Base-by-base conservation (phyloP, 2,888 invertebrate genomes). In the Cepaea hortensis region DNA sequence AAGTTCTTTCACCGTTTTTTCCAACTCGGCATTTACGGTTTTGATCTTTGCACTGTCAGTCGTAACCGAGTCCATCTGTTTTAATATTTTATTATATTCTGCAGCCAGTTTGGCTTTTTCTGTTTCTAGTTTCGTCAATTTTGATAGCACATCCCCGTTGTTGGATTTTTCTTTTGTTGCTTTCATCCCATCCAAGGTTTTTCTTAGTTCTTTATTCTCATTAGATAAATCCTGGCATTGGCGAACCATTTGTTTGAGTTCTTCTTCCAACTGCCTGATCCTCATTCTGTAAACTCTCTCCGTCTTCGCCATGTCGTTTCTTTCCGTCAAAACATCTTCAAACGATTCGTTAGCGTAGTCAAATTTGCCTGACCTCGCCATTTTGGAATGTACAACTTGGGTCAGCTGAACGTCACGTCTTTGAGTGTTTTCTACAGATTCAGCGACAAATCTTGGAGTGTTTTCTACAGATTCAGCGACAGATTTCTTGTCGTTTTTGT, bases 251-350 rank as follows among this genome's bases (percentile, higher is more conserved):
- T 88, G 89, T 83, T 92, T 92, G 62, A 91, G 89, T 87, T 92
- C 92, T 80, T 92, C 91, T 85, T 92, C 92, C 23, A 92, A 87
- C 81, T 92, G 92, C 73, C 89, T 90, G 35, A 92, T 92, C 75
- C 92, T 88, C 77, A 88, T 90, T 86, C 88, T 90, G 85, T 92
- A 92, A 0, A 91, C 88, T 46, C 84, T 84, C 81, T 92, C 92
- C 1, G 91, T 90, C 46, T 90, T 90, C 6, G 91, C 86, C 23
- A 92, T 87, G 35, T 91, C 90, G 70, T 92, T 90, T 48, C 92
- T 88, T 84, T 92, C 92, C 20, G 89, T 89, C 50, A 90, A 89
- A 23, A 92, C 88, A n/a, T 90, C 88, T 62, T 90, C 90, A 82
- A 90, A 91, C 0, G 91, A 85, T 85, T 91, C 91, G 35, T 82